Evolutionary conservation across 2,113 vertebrate genomes (phyloP).

Genomic region (Hemiscyllium ocellatum): DNA sequence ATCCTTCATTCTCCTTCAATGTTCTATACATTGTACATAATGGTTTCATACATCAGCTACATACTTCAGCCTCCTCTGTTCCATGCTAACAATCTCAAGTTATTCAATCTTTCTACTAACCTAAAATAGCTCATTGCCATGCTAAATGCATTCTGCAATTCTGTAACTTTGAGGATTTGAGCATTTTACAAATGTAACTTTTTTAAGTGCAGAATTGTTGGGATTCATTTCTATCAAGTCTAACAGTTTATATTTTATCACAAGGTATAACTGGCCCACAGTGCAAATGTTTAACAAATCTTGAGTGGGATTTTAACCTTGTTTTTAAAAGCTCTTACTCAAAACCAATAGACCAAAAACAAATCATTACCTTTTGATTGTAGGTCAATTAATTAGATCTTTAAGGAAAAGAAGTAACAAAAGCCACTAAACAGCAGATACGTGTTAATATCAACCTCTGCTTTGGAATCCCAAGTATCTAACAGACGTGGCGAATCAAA

Average conservation of each 20-base stretch:
- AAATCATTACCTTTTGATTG: conserved; percentile 28
- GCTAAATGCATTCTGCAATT: background rate
- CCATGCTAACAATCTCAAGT: background rate
- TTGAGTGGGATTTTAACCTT: background rate
- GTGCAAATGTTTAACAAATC: background rate
- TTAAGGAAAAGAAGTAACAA: conserved; percentile 27
- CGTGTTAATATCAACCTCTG: background rate
- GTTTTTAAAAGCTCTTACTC: background rate
- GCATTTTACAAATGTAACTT: background rate
- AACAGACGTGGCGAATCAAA: conserved; percentile 16
- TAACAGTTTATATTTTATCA: background rate
- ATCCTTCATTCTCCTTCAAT: background rate
- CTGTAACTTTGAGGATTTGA: background rate
- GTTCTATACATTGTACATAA: background rate
- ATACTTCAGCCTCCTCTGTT: background rate
- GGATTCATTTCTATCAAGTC: background rate
- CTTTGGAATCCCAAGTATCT: background rate
- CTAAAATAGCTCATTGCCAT: background rate
- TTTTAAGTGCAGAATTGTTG: background rate
- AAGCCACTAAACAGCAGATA: conserved; percentile 28
- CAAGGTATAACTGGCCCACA: background rate
- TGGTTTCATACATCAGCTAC: background rate
- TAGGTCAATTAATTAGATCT: conserved; percentile 19
- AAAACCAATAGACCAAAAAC: conserved; percentile 24
- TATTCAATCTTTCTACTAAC: background rate